Base-by-base conservation (phyloP, 1,140 invertebrate species). In the Microplitis mediator region DNA sequence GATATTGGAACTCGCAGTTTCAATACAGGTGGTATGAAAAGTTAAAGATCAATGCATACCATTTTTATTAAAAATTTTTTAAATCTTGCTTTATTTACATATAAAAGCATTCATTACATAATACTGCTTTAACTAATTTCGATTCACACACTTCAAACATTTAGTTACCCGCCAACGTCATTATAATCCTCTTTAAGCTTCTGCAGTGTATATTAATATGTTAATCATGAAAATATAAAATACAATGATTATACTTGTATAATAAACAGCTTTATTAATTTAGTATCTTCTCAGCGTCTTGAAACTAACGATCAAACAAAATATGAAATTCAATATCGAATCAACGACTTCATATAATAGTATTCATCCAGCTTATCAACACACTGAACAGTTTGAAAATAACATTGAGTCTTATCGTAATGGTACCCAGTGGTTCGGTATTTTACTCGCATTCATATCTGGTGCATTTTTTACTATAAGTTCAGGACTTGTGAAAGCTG, bases 381-480 rank as follows among this genome's bases (percentile, higher is more conserved):
- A 85, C 13, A 83, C 80, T 4, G 84, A 86, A 75, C 81, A 84
- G 62, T 86, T 86, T 32, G 79, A 81, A 32, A 80, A 86, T 66
- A 86, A 86, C 75, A 75, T 81, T 13, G 77, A 79, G 56, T 82
- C 74, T 5, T 86, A 87, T 73, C 80, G 74, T 4, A 84, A 85
- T 13, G 77, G 83, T 14, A 87, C 84, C 1, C 87, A 82, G 50
- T 89, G 88, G 86, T 80, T 80, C 69, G 88, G 88, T 0, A 80
- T 89, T 58, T 79, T 88, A 45, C 74, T 89, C 14, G 88, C 88
- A 1, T 88, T 89, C 74, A 16, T 88, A 5, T 89, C 88, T 0
- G 88, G 88, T 4, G 86, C 85, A 23, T 89, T 88, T 77, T 89
- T 89, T 65, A 89, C 88, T 4, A 77, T 89, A 13, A 88, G 86